Conservation (phyloP, 2,888 invertebrate species). For the Dolichomitus sp. region DNA sequence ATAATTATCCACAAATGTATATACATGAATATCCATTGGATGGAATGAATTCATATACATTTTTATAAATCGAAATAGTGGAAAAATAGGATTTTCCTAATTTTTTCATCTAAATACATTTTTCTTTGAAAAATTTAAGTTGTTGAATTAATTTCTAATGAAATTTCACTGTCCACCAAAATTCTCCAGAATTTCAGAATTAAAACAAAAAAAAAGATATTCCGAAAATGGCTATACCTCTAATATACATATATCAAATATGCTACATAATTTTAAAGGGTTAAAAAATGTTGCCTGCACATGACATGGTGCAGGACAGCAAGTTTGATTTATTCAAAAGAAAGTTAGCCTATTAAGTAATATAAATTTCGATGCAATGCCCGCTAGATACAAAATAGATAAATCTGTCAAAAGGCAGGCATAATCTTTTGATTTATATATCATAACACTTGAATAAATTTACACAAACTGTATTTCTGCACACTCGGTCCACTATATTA, state of each 20-base stretch:
- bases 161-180: too few relatives aligned
- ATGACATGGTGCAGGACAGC: not conserved
- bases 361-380: not conserved
- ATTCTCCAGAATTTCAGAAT: too few relatives aligned
- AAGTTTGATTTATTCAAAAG: not conserved
- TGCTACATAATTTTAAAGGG: not conserved
- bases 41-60: too few relatives aligned
- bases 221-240: too few relatives aligned
- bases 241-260: too few relatives aligned
- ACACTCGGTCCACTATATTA: too few relatives aligned
- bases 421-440: slow-evolving; percentile 6
- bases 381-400: not conserved
- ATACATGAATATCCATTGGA: too few relatives aligned
- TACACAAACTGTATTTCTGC: not conserved
- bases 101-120: not conserved
- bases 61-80: too few relatives aligned
- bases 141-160: too few relatives aligned
- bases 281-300: not conserved
- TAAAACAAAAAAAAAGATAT: too few relatives aligned
- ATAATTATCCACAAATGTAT: too few relatives aligned
- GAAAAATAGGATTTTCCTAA: too few relatives aligned
- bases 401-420: not conserved
- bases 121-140: not conserved
- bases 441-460: not conserved
- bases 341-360: not conserved